Evolutionary conservation across 2,113 vertebrate species (phyloP).

Genomic region (Hippocampus mohnikei): DNA sequence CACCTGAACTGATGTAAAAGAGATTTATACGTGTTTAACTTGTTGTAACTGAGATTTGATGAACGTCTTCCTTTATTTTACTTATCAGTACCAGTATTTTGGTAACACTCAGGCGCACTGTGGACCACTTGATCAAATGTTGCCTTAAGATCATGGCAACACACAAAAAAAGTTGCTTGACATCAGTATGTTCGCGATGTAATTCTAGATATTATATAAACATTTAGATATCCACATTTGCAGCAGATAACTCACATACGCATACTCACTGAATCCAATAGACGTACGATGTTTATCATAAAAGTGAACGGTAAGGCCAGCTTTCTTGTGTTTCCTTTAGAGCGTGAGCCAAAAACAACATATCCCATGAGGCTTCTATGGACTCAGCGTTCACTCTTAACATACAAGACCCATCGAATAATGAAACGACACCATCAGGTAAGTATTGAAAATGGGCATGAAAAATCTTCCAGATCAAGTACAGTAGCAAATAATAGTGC

Average conservation of each 20-base stretch:
- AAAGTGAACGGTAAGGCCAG: neutral
- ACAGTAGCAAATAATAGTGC: neutral
- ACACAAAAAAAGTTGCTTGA: neutral
- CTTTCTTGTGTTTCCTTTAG: neutral
- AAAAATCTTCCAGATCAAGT: neutral
- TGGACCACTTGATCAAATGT: constrained; percentile 1
- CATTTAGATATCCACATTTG: neutral
- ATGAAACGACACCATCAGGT: neutral
- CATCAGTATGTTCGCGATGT: neutral
- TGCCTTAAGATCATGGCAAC: neutral
- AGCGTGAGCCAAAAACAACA: constrained; percentile 3
- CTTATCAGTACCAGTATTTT: constrained; percentile 6
- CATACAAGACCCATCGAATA: neutral
- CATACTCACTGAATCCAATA: neutral
- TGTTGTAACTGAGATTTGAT: neutral
- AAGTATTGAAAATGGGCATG: neutral
- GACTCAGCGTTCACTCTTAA: neutral
- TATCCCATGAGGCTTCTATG: neutral
- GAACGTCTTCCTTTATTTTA: constrained; percentile 1
- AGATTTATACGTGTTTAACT: neutral
- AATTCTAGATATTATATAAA: neutral
- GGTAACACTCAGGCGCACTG: neutral
- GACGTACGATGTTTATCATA: neutral
- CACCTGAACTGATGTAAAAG: neutral
- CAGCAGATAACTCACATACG: neutral